These are phyloP conservation scores for Spheniscus humboldti DNA, from an alignment of 2,797 vertebrate genomes.

Conservation along the genomic window DNA sequence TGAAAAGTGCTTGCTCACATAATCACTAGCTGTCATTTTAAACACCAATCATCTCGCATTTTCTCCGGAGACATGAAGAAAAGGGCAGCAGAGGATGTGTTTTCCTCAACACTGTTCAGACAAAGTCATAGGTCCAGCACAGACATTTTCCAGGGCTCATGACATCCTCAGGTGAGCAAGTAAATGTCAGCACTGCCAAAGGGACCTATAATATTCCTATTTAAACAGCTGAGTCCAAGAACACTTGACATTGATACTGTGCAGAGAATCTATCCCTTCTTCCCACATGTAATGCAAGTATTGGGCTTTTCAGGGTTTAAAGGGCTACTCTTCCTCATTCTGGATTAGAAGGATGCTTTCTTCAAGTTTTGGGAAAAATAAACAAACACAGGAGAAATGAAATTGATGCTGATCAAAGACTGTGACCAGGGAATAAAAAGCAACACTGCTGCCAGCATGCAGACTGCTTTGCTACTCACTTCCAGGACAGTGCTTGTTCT, in stretches of 20 bases:
- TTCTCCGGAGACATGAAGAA: not conserved
- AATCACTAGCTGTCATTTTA: not conserved
- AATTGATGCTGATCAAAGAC: not conserved
- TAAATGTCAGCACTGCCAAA: not conserved
- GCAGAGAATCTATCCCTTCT: not conserved
- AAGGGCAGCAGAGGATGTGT: not conserved
- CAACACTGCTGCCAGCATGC: not conserved
- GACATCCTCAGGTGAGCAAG: not conserved
- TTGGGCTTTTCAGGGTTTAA: not conserved
- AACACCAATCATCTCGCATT: not conserved
- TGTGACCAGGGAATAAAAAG: not conserved
- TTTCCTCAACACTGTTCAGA: not conserved
- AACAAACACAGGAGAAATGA: not conserved
- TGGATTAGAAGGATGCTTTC: not conserved
- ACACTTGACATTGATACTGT: not conserved
- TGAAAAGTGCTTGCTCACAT: not conserved
- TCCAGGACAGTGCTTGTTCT: slow-evolving; percentile 91
- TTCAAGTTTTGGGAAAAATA: not conserved
- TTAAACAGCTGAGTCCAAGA: not conserved
- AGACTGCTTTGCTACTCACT: slow-evolving; percentile 75
- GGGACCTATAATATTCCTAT: not conserved
- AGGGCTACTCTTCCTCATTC: not conserved
- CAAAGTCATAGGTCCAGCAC: not conserved
- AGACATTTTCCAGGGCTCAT: not conserved
- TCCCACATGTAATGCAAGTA: not conserved